Conservation (phyloP, 2,888 invertebrate species). For the Himalopsyche japonica region DNA sequence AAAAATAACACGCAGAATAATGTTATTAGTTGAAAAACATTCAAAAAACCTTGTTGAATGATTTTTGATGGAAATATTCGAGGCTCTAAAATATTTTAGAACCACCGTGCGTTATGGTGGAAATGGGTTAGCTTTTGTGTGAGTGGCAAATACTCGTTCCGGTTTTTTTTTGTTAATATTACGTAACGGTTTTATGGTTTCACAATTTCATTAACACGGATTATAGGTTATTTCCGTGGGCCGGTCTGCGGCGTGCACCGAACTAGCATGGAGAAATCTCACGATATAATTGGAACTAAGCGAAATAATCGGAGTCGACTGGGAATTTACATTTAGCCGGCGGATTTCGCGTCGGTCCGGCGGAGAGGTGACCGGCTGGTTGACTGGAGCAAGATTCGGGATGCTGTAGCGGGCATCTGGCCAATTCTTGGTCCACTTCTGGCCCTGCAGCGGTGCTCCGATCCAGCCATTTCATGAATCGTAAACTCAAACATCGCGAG, state of each 20-base stretch:
- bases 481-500: not conserved
- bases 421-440: not conserved
- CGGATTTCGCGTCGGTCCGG: constrained; percentile 9
- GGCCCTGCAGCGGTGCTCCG: constrained; percentile 7
- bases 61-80: not conserved
- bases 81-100: not conserved
- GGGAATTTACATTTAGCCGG: constrained; percentile 34
- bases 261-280: constrained; percentile 30
- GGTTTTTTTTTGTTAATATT: not conserved
- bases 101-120: not conserved
- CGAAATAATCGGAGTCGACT: constrained; percentile 29
- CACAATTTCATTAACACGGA: constrained; percentile 9
- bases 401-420: not conserved
- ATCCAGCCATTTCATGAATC: not conserved
- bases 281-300: constrained; percentile 39
- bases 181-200: not conserved
- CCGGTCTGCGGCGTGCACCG: constrained; percentile 20
- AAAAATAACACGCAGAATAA: constrained; percentile 6
- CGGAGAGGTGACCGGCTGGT: constrained; percentile 19
- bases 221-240: constrained; percentile 4
- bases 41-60: not conserved
- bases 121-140: not conserved
- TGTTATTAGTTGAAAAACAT: not conserved
- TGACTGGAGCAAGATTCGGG: constrained; percentile 20
- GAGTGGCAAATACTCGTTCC: not conserved